Base-by-base conservation (phyloP, 2,888 invertebrate species). In the Lepidochitona cinerea region DNA sequence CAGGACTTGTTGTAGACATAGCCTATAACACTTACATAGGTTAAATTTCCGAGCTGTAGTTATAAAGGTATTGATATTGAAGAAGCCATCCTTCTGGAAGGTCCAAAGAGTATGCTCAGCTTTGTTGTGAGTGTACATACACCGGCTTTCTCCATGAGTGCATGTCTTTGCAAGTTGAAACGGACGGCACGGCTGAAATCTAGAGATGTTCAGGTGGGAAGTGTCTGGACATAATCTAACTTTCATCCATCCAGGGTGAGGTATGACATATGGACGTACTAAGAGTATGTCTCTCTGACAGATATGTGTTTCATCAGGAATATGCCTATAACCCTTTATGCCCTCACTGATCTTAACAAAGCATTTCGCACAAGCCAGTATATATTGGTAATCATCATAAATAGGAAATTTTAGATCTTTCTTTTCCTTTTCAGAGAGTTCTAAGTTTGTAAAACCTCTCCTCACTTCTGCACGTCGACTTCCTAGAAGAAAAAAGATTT, bases 321-420 rank as follows among this genome's bases (percentile, higher is more conserved):
- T 73, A 72, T 81, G 81, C 35, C 73, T 64, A 70, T 79, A 84
- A 0, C 87, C 88, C 69, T 79, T 77, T 7, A 79, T 53, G 4
- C 87, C 88, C 74, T 87, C 86, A 0, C 83, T 82, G 37, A 78
- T 77, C 68, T 87, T 86, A 3, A 78, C 67, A 71, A 86, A 87
- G 68, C 88, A 88, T 32, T 71, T 41, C 9, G 68, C 67, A 73
- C 89, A 89, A 0, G 81, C 88, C 49, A 88, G 68, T 35, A 78
- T 78, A 65, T 85, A 86, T 52, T 85, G 83, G 77, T 79, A 88
- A n/a, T 81, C 76, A 0, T 82, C 79, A 1, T 72, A 64, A 0
- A 85, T 70, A 1, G 86, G 85, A 75, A 85, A 85, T 6, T 70
- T 41, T 36, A 78, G 26, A 36, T 37, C 5, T 36, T 12, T 26